Percentiles rank a stretch among this genome's conserved stretches.
phyloP scores from a whole-genome alignment of 2,113 vertebrate species.

The Lethenteron reissneri region DNA sequence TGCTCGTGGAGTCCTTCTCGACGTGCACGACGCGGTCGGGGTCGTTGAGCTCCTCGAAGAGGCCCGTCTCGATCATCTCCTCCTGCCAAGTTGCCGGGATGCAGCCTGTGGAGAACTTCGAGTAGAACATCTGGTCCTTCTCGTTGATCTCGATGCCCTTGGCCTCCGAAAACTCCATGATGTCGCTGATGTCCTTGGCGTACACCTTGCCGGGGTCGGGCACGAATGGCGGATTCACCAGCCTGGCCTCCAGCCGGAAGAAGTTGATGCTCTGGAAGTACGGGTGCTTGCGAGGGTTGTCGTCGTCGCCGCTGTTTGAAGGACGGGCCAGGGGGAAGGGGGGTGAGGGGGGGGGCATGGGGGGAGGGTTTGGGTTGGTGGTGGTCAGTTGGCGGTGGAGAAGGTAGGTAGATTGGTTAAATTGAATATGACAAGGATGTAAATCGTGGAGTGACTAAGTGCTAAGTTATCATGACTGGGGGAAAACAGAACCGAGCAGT shows the following conservation, averaged over 20 bases:
- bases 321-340: no score
- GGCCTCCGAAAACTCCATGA: conserved; percentile 67
- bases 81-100: conserved; percentile 49
- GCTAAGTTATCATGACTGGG: no score
- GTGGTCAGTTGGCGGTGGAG: no score
- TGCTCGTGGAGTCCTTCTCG: no score
- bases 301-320: conserved; percentile 23
- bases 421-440: no score
- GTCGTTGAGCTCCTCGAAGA: conserved; percentile 46
- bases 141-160: conserved; percentile 49
- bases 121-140: conserved; percentile 61
- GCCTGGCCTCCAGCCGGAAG: conserved; percentile 50
- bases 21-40: conserved; percentile 19
- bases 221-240: conserved; percentile 46
- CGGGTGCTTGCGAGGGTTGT: conserved; percentile 53
- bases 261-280: conserved; percentile 75
- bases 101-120: conserved; percentile 48
- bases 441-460: no score
- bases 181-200: conserved; percentile 59
- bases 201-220: conserved; percentile 72
- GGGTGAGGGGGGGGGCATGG: no score
- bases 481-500: no score
- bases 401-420: no score
- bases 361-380: no score
- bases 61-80: conserved; percentile 57